phyloP scores from a whole-genome alignment of 2,797 vertebrate species.

The Cuniculus paca region DNA sequence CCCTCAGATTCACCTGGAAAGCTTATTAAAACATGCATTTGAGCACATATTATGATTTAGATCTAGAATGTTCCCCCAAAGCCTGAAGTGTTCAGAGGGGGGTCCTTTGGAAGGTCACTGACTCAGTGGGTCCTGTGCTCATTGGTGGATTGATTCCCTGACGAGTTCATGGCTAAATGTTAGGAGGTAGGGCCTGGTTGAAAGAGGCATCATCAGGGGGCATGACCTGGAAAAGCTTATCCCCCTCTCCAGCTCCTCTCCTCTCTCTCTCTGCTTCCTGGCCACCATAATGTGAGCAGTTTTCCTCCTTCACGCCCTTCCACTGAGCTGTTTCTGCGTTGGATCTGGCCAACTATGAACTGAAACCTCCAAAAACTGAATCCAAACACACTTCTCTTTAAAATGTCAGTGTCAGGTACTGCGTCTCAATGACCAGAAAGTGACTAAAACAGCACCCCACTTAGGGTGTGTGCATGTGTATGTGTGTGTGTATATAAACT shows the following conservation, averaged over 20 bases:
- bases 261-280: not conserved
- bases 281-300: not conserved
- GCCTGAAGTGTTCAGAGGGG: not conserved
- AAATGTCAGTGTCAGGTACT: not conserved
- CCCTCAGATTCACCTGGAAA: not conserved
- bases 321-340: not conserved
- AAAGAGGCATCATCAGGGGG: not conserved
- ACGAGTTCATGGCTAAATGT: not conserved
- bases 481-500: not conserved
- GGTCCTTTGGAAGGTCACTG: not conserved
- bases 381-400: not conserved
- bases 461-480: not conserved
- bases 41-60: not conserved
- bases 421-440: not conserved
- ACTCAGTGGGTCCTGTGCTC: not conserved
- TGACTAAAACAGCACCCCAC: not conserved
- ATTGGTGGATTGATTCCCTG: not conserved
- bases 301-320: not conserved
- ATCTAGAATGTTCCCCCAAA: not conserved
- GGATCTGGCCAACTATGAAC: not conserved
- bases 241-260: not conserved
- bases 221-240: not conserved
- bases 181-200: not conserved
- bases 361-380: not conserved
- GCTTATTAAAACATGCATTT: not conserved